Base-by-base conservation (phyloP, 2,888 invertebrate genomes). In the Meloe dianella region DNA sequence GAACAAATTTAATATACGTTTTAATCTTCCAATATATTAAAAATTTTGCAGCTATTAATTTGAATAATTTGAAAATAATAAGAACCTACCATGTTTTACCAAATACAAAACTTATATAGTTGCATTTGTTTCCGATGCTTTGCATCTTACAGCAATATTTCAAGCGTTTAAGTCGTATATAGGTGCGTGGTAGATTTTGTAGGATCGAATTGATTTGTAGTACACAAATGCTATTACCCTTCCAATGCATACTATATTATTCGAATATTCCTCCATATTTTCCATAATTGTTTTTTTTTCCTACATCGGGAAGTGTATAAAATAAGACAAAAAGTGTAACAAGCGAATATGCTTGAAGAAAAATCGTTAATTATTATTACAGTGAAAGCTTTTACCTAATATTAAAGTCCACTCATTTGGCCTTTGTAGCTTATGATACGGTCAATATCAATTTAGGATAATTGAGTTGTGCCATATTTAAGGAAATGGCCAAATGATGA, bases 141-240 rank as follows among this genome's bases (percentile, higher is more conserved):
- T 70, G 66, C 63, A 66, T 70, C 70, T 73, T 71, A 75, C 74
- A 73, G 74, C 74, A 72, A 76, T 79, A 79, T 79, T 78, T 79
- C 77, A 78, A 77, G 76, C 77, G 77, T 78, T 76, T 77, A 76
- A 76, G 75, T 29, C 30, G 56, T 65, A 60, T 63, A 57, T 57
- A 47, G 63, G 68, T 61, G 71, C 70, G 47, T 47, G 70, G 69
- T 62, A 74, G 68, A 82, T 83, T 81, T 81, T 81, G 77, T 81
- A 72, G 82, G 82, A 82, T 82, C 77, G 80, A 76, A 76, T 80
- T 83, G 83, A 83, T 83, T 83, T 83, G 83, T 82, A 80, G 81
- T 81, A 81, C 79, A 77, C 79, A 79, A 82, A 81, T 81, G 78
- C 79, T 82, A 81, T 80, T 81, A 80, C 79, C 56, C 63, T 59